Evolutionary conservation across 2,797 vertebrate genomes (phyloP).

Genomic region (Typhlichthys subterraneus): DNA sequence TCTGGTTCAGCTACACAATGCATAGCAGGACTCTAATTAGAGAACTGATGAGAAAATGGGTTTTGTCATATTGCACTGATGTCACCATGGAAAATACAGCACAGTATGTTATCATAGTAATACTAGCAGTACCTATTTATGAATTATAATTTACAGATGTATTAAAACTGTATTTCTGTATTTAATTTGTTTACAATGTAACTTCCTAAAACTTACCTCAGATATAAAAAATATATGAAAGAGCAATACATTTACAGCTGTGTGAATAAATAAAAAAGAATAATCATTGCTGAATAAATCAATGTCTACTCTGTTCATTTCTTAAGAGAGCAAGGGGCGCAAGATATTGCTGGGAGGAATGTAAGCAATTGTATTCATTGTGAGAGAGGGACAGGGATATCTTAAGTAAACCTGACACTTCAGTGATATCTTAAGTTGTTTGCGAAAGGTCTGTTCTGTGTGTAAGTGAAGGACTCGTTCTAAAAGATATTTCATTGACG

Average conservation of each 20-base stretch:
- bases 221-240: slow-evolving; percentile 26
- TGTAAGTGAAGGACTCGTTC: too few species aligned
- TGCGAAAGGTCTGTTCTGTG: slow-evolving; percentile 26
- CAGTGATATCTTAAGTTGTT: not conserved
- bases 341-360: slow-evolving; percentile 28
- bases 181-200: not conserved
- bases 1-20: not conserved
- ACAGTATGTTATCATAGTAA: not conserved
- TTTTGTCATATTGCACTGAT: slow-evolving; percentile 1
- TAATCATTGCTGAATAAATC: slow-evolving; percentile 49
- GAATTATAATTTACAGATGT: too few species aligned
- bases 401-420: slow-evolving; percentile 54
- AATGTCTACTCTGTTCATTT: slow-evolving; percentile 55
- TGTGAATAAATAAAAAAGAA: slow-evolving; percentile 24
- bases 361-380: slow-evolving; percentile 42
- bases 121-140: too few species aligned
- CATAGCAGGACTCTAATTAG: slow-evolving; percentile 1
- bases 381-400: slow-evolving; percentile 52
- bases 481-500: not conserved
- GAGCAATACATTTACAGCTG: not conserved
- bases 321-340: slow-evolving; percentile 43
- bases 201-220: slow-evolving; percentile 26
- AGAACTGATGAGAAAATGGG: not conserved
- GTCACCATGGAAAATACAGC: not conserved
- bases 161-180: too few species aligned